Evolutionary conservation across 2,797 vertebrate genomes (phyloP), one percentile per base, ranked within the genome.

Genomic region (Ceyx erithaca): DNA sequence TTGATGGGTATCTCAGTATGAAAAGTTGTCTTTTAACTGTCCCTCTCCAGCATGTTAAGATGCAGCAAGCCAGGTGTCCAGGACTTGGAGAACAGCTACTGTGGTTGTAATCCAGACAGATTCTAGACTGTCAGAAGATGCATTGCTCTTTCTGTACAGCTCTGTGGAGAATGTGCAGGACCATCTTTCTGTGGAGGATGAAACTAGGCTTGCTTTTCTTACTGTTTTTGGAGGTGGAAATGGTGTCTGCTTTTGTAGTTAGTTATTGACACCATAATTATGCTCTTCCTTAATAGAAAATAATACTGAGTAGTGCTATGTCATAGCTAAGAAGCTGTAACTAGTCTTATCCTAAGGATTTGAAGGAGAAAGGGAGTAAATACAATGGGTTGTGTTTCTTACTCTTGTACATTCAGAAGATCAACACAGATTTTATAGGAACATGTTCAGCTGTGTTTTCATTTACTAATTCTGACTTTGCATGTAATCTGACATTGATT

Each of bases 261-360:
- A 91, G 49, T 26, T 77, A 48, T 46, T 92, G 28, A 31, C 22
- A 91, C 95, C 82, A 52, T 82, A 89, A 88, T 85, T 51, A n/a
- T 16, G 5, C 9, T 71, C 41, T 76, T 16, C 35, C 43, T 72
- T 94, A 89, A 54, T 28, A 68, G 57, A 82, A 88, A 93, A 80
- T 48, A 75, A 62, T 28, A 59, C 51, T 85, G 30, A 78, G 16
- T 80, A 62, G 45, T 25, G 14, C 0, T 64, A 64, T 69, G 26
- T 73, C 33, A 23, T 55, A 89, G 67, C 18, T 66, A 73, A 82
- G 30, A 69, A 69, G 26, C 13, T 58, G 25, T 49, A 79, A 81
- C 23, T 87, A 55, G 8, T 80, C 43, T 80, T 7, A 72, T 45
- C 33, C 26, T 55, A 80, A 85, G 17, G 40, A 48, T 64, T 92